These are phyloP conservation scores for Acanthosepion esculentum DNA, from an alignment of 2,888 invertebrate species.

Conservation along the genomic window DNA sequence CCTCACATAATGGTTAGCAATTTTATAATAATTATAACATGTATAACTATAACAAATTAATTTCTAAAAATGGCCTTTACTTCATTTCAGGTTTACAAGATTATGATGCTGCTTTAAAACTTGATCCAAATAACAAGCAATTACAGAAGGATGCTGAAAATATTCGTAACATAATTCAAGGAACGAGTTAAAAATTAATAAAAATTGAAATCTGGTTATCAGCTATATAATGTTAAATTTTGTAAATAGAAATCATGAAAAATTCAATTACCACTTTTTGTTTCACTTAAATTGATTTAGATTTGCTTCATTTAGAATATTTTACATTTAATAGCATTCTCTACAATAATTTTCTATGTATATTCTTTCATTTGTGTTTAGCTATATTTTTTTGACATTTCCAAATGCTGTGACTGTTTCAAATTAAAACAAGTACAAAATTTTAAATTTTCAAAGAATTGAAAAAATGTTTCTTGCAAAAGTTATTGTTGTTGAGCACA, in stretches of 20 bases:
- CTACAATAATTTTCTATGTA: too few species aligned
- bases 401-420: neutral
- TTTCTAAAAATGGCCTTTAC: neutral
- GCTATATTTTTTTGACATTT: neutral
- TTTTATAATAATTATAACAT: neutral
- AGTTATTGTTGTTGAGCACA: neutral
- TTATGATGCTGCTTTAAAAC: constrained; percentile 83
- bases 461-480: too few species aligned
- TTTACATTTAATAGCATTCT: too few species aligned
- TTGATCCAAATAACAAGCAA: constrained; percentile 80
- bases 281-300: neutral
- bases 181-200: constrained; percentile 51
- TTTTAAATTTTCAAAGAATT: neutral
- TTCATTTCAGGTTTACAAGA: constrained; percentile 79
- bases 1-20: neutral
- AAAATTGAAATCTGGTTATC: neutral
- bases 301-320: neutral
- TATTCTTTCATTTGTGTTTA: too few species aligned
- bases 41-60: neutral
- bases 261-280: neutral
- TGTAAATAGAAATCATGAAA: neutral
- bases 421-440: neutral
- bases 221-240: neutral
- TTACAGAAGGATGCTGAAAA: constrained; percentile 79
- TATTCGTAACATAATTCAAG: constrained; percentile 71